Evolutionary conservation across 2,113 vertebrate species (phyloP).

Genomic region (Lamprotornis superbus): DNA sequence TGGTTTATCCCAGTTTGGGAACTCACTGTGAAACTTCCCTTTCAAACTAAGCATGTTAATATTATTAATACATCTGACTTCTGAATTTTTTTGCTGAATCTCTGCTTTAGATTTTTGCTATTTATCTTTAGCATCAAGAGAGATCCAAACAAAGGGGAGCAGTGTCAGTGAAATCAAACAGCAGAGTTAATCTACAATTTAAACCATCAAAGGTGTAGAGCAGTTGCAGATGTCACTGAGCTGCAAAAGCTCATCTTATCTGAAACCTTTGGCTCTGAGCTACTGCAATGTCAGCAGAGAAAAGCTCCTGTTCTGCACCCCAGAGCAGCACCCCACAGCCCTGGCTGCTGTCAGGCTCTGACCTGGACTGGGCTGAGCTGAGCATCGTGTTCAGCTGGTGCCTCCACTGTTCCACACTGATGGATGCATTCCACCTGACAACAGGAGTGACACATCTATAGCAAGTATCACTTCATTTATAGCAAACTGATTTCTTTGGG

Average conservation of each 20-base stretch:
- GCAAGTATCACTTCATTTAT: neutral
- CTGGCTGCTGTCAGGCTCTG: neutral
- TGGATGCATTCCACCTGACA: neutral
- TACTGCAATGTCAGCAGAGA: slow-evolving; percentile 1
- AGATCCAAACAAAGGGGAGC: neutral
- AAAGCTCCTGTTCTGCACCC: neutral
- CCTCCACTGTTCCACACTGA: neutral
- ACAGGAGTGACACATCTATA: neutral
- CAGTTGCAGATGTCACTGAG: neutral
- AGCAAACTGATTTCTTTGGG: neutral
- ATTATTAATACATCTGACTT: neutral
- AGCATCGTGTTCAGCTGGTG: neutral
- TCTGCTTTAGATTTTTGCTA: neutral
- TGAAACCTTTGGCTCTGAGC: neutral
- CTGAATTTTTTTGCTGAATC: neutral
- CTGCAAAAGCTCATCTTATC: neutral
- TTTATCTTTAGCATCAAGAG: neutral
- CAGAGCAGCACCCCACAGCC: neutral
- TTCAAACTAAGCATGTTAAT: neutral
- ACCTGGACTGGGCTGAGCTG: neutral
- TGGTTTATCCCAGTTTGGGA: neutral
- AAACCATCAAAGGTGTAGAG: neutral
- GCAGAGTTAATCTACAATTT: neutral
- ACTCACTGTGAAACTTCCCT: neutral
- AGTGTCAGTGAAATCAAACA: neutral